Evolutionary conservation across 2,113 vertebrate species (phyloP), one percentile per base, ranked within the genome.

Genomic region (Coryphaenoides rupestris): DNA sequence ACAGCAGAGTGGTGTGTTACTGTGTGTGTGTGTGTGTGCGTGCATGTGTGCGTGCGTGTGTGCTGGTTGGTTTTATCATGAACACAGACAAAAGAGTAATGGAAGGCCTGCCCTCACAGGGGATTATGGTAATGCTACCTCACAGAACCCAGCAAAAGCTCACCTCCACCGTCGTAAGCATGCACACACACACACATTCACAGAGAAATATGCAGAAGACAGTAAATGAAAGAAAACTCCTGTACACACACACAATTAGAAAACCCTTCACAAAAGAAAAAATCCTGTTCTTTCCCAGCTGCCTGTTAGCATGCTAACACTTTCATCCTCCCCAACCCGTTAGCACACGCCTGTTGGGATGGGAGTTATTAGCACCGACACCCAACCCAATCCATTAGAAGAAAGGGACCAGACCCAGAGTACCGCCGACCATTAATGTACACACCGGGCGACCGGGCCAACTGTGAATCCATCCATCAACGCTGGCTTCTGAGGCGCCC

Each of bases 41-140:
- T 59, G 49, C n/a, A 19, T 65, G 58, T 61, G 61, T 53, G 33
- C 71, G 70, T 61, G 62, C 70, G 58, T 19, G 58, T 71, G 77
- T 74, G 71, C 73, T 70, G 57, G 55, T 82, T 79, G 71, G 78
- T 83, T 79, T 80, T 64, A 70, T 85, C 81, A 77, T 74, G 75
- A 83, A 57, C 68, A 62, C 10, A 79, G 77, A 86, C 67, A 84
- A 77, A 84, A 72, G 46, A 63, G 68, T 69, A 79, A 86, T 65
- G 66, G 79, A 71, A 63, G 72, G 65, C 40, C 68, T 2, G 58
- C 66, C 75, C 77, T 65, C 81, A 77, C 24, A 26, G 66, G 60
- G 77, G 80, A 84, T 87, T 88, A 87, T 85, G 78, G 80, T 77
- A 83, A 89, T 73, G 63, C 24, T 52, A 66, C 67, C 63, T 70